Evolutionary conservation across 2,888 invertebrate species (phyloP).

Genomic region (Leptarthrus brevirostris): DNA sequence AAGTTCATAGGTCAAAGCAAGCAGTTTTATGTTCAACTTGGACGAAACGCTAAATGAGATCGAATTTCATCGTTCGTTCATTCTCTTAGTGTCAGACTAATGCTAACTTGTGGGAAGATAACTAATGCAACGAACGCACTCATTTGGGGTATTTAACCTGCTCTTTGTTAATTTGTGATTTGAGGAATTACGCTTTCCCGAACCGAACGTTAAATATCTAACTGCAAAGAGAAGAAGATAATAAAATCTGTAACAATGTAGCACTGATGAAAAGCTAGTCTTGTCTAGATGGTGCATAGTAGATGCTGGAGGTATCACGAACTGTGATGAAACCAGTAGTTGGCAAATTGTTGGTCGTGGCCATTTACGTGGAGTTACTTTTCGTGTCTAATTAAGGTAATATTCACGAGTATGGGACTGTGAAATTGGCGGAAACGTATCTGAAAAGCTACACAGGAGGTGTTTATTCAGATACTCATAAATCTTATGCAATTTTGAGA

Average conservation of each 20-base stretch:
- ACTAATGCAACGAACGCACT: background rate
- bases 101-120: background rate
- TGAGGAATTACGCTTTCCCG: background rate
- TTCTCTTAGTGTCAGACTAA: background rate
- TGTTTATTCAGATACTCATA: no score
- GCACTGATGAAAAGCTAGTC: no score
- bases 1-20: slow-evolving; percentile 4
- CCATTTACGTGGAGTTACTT: no score
- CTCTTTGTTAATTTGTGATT: background rate
- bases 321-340: background rate
- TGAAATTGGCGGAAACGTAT: no score
- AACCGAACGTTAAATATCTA: no score
- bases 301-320: background rate
- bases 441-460: no score
- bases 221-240: no score
- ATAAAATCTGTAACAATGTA: background rate
- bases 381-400: no score
- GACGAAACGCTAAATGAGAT: background rate
- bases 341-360: no score
- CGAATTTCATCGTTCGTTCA: background rate
- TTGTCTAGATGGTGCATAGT: no score
- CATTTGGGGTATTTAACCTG: background rate
- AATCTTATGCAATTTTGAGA: no score
- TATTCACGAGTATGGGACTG: no score
- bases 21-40: background rate